Percentiles rank a stretch among this genome's conserved stretches.
Evolutionary conservation across 2,797 vertebrate genomes (phyloP).

Genomic region (Ibycter americanus): DNA sequence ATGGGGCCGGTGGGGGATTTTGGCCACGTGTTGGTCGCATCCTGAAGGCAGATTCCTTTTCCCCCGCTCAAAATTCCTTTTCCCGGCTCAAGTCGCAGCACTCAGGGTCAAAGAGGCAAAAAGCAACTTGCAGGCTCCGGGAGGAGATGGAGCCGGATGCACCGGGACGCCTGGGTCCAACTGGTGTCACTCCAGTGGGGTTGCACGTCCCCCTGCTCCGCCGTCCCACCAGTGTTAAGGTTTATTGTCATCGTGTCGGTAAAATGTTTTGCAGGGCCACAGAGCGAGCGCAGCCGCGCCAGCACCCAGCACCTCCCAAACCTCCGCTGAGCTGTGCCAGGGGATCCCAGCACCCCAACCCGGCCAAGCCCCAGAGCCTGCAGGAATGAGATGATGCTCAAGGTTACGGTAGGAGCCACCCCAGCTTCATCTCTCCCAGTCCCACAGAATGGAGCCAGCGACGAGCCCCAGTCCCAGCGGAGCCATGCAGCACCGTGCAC

Average conservation of each 20-base stretch:
- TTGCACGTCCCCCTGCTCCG: accelerated
- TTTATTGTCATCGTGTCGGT: accelerated
- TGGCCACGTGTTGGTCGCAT: accelerated
- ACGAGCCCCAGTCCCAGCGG: accelerated
- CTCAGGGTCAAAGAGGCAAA: neutral
- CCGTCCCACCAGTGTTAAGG: accelerated
- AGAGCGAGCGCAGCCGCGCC: accelerated
- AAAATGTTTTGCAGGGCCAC: accelerated
- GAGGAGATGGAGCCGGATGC: neutral
- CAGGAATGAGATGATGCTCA: neutral
- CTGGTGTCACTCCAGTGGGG: accelerated
- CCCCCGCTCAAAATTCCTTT: accelerated
- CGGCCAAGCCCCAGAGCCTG: accelerated
- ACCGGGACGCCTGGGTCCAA: accelerated
- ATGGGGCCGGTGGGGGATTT: accelerated
- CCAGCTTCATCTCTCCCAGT: neutral
- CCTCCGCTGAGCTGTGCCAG: accelerated
- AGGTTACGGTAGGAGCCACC: accelerated
- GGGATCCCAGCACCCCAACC: neutral
- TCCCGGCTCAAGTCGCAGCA: accelerated
- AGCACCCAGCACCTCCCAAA: accelerated
- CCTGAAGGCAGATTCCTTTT: accelerated
- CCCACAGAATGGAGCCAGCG: neutral
- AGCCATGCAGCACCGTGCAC: accelerated
- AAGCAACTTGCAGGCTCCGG: neutral